Evolutionary conservation across 2,888 invertebrate genomes (phyloP).

Genomic region (Thyatira batis): DNA sequence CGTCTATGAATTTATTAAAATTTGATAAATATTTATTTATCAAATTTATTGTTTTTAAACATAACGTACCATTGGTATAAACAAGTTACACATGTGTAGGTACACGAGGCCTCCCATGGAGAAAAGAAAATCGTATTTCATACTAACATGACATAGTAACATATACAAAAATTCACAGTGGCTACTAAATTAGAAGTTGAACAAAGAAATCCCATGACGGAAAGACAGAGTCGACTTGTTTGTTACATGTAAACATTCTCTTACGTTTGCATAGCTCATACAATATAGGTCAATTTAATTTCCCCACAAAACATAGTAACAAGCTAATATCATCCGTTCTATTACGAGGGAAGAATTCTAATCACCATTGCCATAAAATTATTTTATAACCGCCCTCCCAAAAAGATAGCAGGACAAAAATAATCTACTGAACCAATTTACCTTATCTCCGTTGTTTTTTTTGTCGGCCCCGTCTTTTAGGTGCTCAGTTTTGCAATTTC

Average conservation of each 20-base stretch:
- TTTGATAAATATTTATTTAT: too few species aligned
- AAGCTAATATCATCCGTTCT: conserved; percentile 23
- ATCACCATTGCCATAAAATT: conserved; percentile 20
- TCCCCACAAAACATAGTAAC: conserved; percentile 10
- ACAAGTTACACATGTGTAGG: too few species aligned
- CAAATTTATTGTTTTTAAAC: too few species aligned
- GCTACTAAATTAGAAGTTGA: not conserved
- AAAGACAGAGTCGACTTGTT: conserved; percentile 19
- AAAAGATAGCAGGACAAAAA: conserved; percentile 26
- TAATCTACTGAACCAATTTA: conserved; percentile 36
- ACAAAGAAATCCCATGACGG: conserved; percentile 5
- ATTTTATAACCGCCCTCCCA: conserved; percentile 30
- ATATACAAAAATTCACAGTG: not conserved
- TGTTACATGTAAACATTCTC: conserved; percentile 29
- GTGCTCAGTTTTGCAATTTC: not conserved
- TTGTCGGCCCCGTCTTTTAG: conserved; percentile 6
- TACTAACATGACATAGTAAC: too few species aligned
- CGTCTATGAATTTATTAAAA: too few species aligned
- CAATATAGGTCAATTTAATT: conserved; percentile 12
- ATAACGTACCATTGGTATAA: too few species aligned
- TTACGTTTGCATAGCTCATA: conserved; percentile 25
- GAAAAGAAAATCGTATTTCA: too few species aligned
- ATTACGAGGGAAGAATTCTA: conserved; percentile 26
- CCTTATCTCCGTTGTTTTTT: conserved; percentile 36
- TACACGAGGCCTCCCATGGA: too few species aligned